Percentiles rank a stretch among this genome's conserved stretches.
phyloP scores from a whole-genome alignment of 2,888 invertebrate species.

The Lycia hirtaria region DNA sequence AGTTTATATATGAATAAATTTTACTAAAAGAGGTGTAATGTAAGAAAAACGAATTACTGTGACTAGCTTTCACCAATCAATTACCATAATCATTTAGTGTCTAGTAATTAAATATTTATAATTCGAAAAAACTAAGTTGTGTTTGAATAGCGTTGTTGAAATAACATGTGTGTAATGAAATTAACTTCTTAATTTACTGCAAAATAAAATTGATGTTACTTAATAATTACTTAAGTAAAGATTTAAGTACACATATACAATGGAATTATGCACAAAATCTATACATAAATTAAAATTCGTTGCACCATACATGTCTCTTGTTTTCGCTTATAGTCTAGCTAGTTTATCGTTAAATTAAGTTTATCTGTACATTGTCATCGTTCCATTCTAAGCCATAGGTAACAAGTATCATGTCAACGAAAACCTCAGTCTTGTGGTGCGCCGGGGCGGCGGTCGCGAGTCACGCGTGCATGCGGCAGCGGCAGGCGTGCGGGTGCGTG shows the following conservation, averaged over 20 bases:
- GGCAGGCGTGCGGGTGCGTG: background rate
- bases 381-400: constrained; percentile 27
- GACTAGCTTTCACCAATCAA: constrained; percentile 62
- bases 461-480: constrained; percentile 15
- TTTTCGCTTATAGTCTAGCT: background rate
- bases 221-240: background rate
- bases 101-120: constrained; percentile 11
- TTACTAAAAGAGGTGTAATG: constrained; percentile 20
- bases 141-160: background rate
- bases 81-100: constrained; percentile 22
- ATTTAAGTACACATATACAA: background rate
- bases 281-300: constrained; percentile 7
- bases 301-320: background rate
- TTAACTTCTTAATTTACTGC: background rate
- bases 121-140: background rate
- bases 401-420: constrained; percentile 27
- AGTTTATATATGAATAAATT: background rate
- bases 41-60: constrained; percentile 42
- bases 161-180: background rate
- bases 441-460: constrained; percentile 38
- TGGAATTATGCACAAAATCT: background rate
- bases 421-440: constrained; percentile 36
- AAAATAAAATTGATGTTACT: background rate
- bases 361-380: constrained; percentile 23
- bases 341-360: constrained; percentile 9